Base-by-base conservation (phyloP, 2,797 vertebrate species). In the Cuniculus paca region DNA sequence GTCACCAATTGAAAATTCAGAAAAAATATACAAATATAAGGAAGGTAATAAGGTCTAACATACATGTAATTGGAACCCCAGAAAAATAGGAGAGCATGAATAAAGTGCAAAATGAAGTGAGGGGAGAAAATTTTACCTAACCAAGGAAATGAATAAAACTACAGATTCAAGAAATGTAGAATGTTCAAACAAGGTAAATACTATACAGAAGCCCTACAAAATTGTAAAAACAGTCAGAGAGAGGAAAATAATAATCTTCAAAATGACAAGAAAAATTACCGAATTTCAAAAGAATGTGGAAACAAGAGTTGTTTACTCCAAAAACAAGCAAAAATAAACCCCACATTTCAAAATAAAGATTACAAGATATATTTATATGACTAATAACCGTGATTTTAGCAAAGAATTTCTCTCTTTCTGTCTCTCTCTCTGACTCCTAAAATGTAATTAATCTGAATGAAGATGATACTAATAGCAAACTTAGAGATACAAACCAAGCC, bases 231-330 rank as follows among this genome's bases (percentile, higher is more conserved):
- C 34, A 56, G n/a, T n/a, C n/a, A n/a, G 36, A 90, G 5, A 20
- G 80, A 75, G 16, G 19, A 82, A 56, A 68, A 70, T 0, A 17
- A 45, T 45, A 45, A 82, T 52, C 7, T 84, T 50, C 50, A 56
- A 96, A 95, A 65, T 31, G 48, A 48, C 6, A 94, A 42, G 31
- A 45, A 79, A 77, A 79, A n/a, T 39, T 74, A 50, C 28, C 68
- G 2, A 80, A 54, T 85, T 88, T 84, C n/a, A 80, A 48, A 3
- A 75, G 19, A 75, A 91, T 28, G 61, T 9, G 12, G 5, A 83
- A 93, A 60, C 1, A 95, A 56, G 0, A 36, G 3, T 24, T 39
- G 3, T 52, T 85, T 85, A 85, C 52, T 81, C 14, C 58, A 8
- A 78, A 63, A 83, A 31, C 56, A 58, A 52, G 10, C 28, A 79